Conservation (phyloP, 1,140 invertebrate genomes). For the Helicoverpa armigera region DNA sequence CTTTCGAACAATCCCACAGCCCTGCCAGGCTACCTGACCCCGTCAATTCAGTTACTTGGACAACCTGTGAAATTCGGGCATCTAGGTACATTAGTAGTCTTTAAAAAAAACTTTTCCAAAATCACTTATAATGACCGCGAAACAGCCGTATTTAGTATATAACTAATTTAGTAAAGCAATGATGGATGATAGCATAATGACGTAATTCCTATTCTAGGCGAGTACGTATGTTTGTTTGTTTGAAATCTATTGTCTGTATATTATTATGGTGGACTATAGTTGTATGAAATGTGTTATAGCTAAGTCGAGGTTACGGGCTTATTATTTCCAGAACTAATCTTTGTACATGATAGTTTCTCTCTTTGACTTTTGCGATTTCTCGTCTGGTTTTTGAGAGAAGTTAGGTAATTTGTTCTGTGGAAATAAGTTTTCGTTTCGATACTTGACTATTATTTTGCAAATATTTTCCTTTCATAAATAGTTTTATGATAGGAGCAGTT, state of each 20-base stretch:
- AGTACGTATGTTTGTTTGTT: slow-evolving; percentile 16
- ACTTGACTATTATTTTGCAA: too few relatives aligned
- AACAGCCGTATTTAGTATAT: neutral
- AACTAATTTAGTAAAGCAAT: neutral
- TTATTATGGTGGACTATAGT: neutral
- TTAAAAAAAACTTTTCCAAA: neutral
- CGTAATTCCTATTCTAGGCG: slow-evolving; percentile 1
- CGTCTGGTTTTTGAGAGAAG: too few relatives aligned
- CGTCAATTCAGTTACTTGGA: too few relatives aligned
- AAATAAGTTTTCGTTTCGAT: too few relatives aligned
- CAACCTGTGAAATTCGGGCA: too few relatives aligned
- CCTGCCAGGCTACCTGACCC: too few relatives aligned
- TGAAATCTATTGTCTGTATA: slow-evolving; percentile 25
- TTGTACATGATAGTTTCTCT: neutral
- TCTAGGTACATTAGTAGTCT: too few relatives aligned
- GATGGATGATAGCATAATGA: slow-evolving; percentile 6
- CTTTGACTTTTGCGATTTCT: too few relatives aligned
- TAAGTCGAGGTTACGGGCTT: neutral
- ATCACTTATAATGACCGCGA: neutral
- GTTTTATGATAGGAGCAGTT: too few relatives aligned
- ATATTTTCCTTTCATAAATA: too few relatives aligned
- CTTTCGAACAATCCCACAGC: too few relatives aligned
- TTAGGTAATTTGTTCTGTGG: too few relatives aligned
- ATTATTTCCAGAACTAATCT: slow-evolving; percentile 2
- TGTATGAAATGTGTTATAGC: neutral